phyloP scores from a whole-genome alignment of 2,888 invertebrate species.

The Chrysina gloriosa region DNA sequence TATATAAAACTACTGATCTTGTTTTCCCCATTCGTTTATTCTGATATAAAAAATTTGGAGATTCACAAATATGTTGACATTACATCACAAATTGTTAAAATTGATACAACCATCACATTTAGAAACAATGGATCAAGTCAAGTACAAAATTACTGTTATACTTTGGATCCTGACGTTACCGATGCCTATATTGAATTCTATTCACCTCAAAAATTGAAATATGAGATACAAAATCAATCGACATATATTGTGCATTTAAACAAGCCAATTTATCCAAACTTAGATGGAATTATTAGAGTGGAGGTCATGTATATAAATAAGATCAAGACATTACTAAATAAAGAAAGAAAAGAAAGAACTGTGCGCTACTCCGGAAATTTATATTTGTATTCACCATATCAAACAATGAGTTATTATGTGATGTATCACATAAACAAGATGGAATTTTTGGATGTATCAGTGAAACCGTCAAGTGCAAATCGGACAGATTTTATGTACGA shows the following conservation, averaged over 20 bases:
- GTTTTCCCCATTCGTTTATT: conserved; percentile 7
- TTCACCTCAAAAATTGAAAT: conserved; percentile 10
- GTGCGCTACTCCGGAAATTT: conserved; percentile 47
- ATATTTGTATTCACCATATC: conserved; percentile 51
- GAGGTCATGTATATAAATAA: conserved; percentile 18
- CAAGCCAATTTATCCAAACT: conserved; percentile 10
- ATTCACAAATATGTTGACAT: conserved; percentile 41
- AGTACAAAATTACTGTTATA: conserved; percentile 33
- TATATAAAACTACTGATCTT: conserved; percentile 9
- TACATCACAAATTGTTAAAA: conserved; percentile 44
- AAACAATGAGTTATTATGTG: conserved; percentile 42
- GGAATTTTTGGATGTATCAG: conserved; percentile 24
- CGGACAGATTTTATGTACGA: conserved; percentile 26
- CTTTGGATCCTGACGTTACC: conserved; percentile 39
- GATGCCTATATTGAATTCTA: conserved; percentile 39
- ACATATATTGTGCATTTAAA: conserved; percentile 16
- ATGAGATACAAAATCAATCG: not conserved
- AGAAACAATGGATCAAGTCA: conserved; percentile 14
- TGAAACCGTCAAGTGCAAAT: not conserved
- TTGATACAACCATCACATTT: conserved; percentile 27
- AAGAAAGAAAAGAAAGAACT: not conserved
- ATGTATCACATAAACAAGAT: conserved; percentile 34
- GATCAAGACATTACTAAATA: not conserved
- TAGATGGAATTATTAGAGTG: conserved; percentile 29
- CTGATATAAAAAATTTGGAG: conserved; percentile 43